Evolutionary conservation across 2,797 vertebrate genomes (phyloP).

Genomic region (Fistularia commersonii): DNA sequence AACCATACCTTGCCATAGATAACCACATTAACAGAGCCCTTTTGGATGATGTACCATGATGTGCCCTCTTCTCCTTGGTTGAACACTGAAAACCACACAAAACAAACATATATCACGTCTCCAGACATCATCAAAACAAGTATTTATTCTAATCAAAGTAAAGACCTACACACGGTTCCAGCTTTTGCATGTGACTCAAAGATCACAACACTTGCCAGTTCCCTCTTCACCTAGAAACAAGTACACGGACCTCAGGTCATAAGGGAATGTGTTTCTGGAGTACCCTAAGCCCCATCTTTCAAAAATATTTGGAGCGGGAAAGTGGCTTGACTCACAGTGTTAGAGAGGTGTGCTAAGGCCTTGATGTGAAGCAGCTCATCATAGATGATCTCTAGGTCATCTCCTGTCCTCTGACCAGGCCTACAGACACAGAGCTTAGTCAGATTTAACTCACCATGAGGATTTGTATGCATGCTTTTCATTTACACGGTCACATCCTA

Average conservation of each 20-base stretch:
- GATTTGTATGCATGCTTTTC: constrained; percentile 1
- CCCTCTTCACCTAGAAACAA: constrained; percentile 86
- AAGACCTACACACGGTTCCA: constrained; percentile 93
- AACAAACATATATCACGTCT: background rate
- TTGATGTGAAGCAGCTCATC: constrained; percentile 98
- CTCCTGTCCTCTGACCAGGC: constrained; percentile 91
- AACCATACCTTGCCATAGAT: constrained; percentile 85
- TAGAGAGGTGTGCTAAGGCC: constrained; percentile 96
- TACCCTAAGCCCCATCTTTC: constrained; percentile 21
- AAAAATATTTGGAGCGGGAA: constrained; percentile 10
- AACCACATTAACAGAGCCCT: constrained; percentile 97
- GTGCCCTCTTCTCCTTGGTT: constrained; percentile 99
- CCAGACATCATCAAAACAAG: background rate
- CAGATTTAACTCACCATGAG: constrained; percentile 17
- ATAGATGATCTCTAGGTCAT: constrained; percentile 97
- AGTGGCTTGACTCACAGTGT: constrained; percentile 81
- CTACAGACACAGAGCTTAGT: constrained; percentile 58
- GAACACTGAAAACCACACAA: constrained; percentile 79
- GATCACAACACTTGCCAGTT: constrained; percentile 92
- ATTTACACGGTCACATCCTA: too few species aligned
- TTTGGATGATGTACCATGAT: constrained; percentile 99
- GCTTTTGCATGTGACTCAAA: constrained; percentile 98
- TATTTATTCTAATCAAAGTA: background rate
- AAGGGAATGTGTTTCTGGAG: background rate
- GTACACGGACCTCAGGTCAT: constrained; percentile 17